Base-by-base conservation (phyloP, 2,797 vertebrate genomes). In the Channa striata region DNA sequence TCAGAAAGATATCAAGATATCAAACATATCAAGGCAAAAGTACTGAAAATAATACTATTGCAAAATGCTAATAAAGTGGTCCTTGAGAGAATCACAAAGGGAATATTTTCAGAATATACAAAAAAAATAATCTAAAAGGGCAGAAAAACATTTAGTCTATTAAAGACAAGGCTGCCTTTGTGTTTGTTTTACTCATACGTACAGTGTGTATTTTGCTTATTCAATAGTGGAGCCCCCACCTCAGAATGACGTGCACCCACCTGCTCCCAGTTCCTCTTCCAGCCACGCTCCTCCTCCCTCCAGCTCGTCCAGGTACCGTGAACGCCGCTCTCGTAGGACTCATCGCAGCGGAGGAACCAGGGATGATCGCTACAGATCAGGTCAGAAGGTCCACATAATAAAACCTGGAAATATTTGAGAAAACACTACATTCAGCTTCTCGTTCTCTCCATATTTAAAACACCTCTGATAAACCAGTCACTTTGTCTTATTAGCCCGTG, bases 291-390 rank as follows among this genome's bases (percentile, higher is more conserved):
- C 88, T 17, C 84, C 92, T 2, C 83, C 87, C 4, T 87, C 95
- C 78, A 94, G 94, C 1, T 96, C 96, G 5, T 97, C 97, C 59
- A 95, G 96, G 63, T 96, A 97, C 81, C 84, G 92, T 2, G 92
- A 93, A 23, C 91, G 92, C 0, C 97, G 96, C 69, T 95, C 96
- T 68, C 96, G 96, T 74, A 94, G 95, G 47, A 90, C 92, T 0
- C 94, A 94, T 64, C 95, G 97, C 51, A 94, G 94, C 0, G 95
- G 97, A 23, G 97, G 97, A 78, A 96, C 97, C 83, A 89, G 97
- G 83, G 97, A 99, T 94, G 97, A 99, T 30, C 96, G 97, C 19
- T 99, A 99, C 37, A 91, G 97, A 87, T 99, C 97, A 90, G 94
- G 94, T 95, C 47, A 67, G 58, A 48, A 33, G 30, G 19, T 14